phyloP scores from a whole-genome alignment of 2,113 vertebrate species.

The Lontra canadensis region DNA sequence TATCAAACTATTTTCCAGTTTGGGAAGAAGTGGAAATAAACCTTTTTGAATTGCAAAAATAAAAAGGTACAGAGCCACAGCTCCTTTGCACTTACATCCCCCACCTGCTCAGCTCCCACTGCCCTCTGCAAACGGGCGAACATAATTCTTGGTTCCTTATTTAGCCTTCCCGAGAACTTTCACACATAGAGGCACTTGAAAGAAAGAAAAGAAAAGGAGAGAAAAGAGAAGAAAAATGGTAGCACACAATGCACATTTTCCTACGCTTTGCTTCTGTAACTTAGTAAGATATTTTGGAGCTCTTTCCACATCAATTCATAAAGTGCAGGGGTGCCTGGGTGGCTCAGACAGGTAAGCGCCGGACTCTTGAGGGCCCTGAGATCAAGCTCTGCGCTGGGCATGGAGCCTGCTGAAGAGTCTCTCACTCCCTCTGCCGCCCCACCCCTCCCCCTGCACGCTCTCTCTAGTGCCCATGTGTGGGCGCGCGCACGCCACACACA shows the following conservation, averaged over 20 bases:
- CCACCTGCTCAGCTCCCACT: not conserved
- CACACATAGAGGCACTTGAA: not conserved
- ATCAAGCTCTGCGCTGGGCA: not conserved
- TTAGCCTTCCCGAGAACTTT: not conserved
- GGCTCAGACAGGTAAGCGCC: not conserved
- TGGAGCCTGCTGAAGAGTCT: not conserved
- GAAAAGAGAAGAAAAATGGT: not conserved
- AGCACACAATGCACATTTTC: not conserved
- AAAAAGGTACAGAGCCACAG: not conserved
- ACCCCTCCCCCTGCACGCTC: not conserved
- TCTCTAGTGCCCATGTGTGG: not conserved
- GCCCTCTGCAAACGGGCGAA: not conserved
- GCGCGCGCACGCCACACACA: too few species aligned
- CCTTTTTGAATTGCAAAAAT: not conserved
- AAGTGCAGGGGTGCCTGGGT: not conserved
- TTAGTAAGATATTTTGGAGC: not conserved
- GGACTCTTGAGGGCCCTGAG: not conserved
- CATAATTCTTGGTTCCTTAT: not conserved
- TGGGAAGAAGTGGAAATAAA: not conserved
- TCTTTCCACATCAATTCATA: not conserved
- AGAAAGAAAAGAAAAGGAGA: not conserved
- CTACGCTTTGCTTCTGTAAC: not conserved
- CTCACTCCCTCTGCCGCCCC: not conserved
- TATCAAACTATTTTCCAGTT: not conserved
- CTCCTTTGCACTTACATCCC: not conserved